These are phyloP conservation scores for Macquaria australasica DNA, from an alignment of 2,113 vertebrate genomes.

Conservation along the genomic window DNA sequence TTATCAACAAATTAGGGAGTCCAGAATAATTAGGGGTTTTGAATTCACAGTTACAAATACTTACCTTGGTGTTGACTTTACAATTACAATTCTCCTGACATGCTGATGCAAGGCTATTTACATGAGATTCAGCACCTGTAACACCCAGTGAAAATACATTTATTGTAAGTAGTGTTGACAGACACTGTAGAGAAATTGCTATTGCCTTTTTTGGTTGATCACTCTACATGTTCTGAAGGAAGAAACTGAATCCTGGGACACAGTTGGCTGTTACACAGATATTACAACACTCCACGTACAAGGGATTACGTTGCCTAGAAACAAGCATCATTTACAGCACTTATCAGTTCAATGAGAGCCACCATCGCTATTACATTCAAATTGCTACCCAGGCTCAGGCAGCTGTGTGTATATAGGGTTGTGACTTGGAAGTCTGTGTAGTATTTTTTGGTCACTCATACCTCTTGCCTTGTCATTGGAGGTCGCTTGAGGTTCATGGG, in stretches of 20 bases:
- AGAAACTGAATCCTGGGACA: slow-evolving; percentile 42
- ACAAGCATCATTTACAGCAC: slow-evolving; percentile 59
- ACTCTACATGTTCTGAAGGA: background rate
- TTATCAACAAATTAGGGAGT: slow-evolving; percentile 3
- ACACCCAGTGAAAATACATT: background rate
- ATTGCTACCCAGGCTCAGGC: slow-evolving; percentile 20
- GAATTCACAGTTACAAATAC: background rate
- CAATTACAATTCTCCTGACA: background rate
- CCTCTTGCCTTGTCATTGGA: slow-evolving; percentile 77
- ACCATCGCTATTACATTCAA: slow-evolving; percentile 27
- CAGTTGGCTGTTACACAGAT: background rate
- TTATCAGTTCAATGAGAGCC: slow-evolving; percentile 27
- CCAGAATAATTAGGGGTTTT: background rate
- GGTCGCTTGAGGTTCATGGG: slow-evolving; percentile 94
- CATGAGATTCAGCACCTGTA: background rate
- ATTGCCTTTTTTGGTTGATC: background rate
- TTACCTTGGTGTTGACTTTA: background rate
- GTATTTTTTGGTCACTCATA: slow-evolving; percentile 48
- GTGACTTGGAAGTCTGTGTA: slow-evolving; percentile 9
- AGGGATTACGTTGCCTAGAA: slow-evolving; percentile 67
- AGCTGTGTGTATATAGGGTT: slow-evolving; percentile 30
- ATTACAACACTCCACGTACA: slow-evolving; percentile 24
- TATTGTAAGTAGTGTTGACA: background rate
- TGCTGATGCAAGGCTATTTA: background rate
- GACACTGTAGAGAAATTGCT: background rate